Conservation (phyloP, 2,888 invertebrate species). For the Pseudolycoriella hygida region DNA sequence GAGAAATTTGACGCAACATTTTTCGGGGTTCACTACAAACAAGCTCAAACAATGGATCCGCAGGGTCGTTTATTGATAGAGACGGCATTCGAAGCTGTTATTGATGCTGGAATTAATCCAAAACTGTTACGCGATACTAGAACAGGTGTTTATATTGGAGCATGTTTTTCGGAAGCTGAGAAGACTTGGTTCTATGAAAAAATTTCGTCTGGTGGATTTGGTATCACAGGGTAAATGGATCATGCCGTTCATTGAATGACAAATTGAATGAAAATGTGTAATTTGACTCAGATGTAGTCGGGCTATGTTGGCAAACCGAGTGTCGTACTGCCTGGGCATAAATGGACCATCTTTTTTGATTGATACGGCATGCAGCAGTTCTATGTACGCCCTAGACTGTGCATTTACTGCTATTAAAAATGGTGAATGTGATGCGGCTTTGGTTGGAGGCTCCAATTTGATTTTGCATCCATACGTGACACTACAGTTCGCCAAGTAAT, state of each 20-base stretch:
- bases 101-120: slow-evolving; percentile 61
- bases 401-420: slow-evolving; percentile 57
- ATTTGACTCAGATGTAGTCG: slow-evolving; percentile 68
- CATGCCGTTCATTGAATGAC: neutral
- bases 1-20: slow-evolving; percentile 60
- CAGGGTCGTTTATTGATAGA: slow-evolving; percentile 62
- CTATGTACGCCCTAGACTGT: slow-evolving; percentile 70
- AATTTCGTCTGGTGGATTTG: slow-evolving; percentile 33
- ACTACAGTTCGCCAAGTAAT: slow-evolving; percentile 62
- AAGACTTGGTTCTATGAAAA: slow-evolving; percentile 52
- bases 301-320: slow-evolving; percentile 80
- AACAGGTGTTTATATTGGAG: slow-evolving; percentile 58
- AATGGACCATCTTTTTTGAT: slow-evolving; percentile 77
- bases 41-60: slow-evolving; percentile 60
- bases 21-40: slow-evolving; percentile 57
- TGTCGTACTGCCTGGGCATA: slow-evolving; percentile 75
- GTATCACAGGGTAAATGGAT: slow-evolving; percentile 22
- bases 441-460: slow-evolving; percentile 76
- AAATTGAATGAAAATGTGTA: slow-evolving; percentile 4
- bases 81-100: slow-evolving; percentile 57
- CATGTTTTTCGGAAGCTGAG: slow-evolving; percentile 52
- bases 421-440: slow-evolving; percentile 73
- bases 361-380: slow-evolving; percentile 90
- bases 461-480: slow-evolving; percentile 77
- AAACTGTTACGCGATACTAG: slow-evolving; percentile 41